Conservation (phyloP, 2,888 invertebrate species). For the Rhagophthalmus giganteus region DNA sequence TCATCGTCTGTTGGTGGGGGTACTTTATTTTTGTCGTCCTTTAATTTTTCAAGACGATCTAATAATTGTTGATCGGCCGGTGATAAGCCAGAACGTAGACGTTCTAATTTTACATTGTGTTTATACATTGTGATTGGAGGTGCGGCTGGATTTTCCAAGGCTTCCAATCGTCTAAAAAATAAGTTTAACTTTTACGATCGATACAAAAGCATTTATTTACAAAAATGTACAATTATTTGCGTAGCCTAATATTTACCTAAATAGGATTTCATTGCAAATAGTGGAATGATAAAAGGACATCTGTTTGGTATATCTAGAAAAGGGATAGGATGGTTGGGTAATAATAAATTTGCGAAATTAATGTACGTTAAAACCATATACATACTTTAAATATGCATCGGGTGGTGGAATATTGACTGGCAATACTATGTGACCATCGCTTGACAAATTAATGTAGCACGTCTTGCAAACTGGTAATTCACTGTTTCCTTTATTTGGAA, state of each 20-base stretch:
- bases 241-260: conserved; percentile 1
- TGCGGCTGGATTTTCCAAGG: conserved; percentile 59
- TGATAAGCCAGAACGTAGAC: conserved; percentile 54
- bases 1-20: conserved; percentile 66
- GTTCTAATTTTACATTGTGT: conserved; percentile 49
- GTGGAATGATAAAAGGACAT: neutral
- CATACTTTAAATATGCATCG: conserved; percentile 63
- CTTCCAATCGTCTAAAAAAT: conserved; percentile 56
- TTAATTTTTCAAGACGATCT: conserved; percentile 69
- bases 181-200: too few species aligned
- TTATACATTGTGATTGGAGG: conserved; percentile 62
- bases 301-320: conserved; percentile 2
- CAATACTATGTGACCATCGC: conserved; percentile 37
- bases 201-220: too few species aligned
- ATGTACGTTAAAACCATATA: conserved; percentile 5
- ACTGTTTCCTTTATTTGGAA: conserved; percentile 64
- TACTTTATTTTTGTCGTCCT: conserved; percentile 59
- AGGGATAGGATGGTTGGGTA: neutral
- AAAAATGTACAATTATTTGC: neutral
- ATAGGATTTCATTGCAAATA: neutral
- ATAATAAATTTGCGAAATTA: too few species aligned
- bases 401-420: conserved; percentile 54
- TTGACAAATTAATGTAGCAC: conserved; percentile 55
- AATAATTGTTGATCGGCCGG: conserved; percentile 65
- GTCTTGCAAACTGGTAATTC: conserved; percentile 69